Conservation (phyloP, 2,888 invertebrate genomes). For the Spodoptera littoralis region DNA sequence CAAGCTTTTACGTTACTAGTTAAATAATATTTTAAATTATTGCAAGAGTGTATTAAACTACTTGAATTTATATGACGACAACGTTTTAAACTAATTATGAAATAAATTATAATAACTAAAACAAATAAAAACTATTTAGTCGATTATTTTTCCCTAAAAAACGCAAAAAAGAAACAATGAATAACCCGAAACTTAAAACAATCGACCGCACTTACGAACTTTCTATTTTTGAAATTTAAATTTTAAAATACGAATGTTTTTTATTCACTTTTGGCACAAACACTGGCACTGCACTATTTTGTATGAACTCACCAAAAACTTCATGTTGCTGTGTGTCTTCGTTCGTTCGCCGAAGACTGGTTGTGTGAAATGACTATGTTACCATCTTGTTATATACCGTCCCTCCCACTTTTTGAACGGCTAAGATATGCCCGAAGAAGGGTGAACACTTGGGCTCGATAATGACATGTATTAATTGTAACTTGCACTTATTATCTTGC, state of each 20-base stretch:
- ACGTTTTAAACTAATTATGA: too few relatives aligned
- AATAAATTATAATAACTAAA: too few relatives aligned
- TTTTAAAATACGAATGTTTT: slow-evolving; percentile 33
- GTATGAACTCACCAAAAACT: slow-evolving; percentile 83
- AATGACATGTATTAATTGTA: slow-evolving; percentile 81
- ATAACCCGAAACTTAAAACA: slow-evolving; percentile 5
- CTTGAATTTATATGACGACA: too few relatives aligned
- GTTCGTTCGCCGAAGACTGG: slow-evolving; percentile 85
- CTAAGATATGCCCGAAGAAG: slow-evolving; percentile 64
- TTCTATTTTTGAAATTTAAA: slow-evolving; percentile 48
- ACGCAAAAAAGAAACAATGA: slow-evolving; percentile 1
- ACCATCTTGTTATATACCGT: slow-evolving; percentile 79
- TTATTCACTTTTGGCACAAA: slow-evolving; percentile 57
- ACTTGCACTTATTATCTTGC: slow-evolving; percentile 65
- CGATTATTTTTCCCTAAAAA: slow-evolving; percentile 10
- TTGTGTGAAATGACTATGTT: slow-evolving; percentile 75
- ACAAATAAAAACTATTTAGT: slow-evolving; percentile 3
- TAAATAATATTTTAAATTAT: too few relatives aligned
- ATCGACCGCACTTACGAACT: slow-evolving; percentile 38
- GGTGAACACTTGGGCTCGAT: slow-evolving; percentile 67
- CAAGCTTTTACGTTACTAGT: slow-evolving; percentile 10
- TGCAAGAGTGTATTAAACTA: too few relatives aligned
- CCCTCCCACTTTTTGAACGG: slow-evolving; percentile 79
- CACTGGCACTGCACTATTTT: slow-evolving; percentile 62
- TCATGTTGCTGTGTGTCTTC: slow-evolving; percentile 86